These are phyloP conservation scores for Leptinotarsa tumamoca DNA, from an alignment of 2,888 invertebrate species.

Conservation along the genomic window DNA sequence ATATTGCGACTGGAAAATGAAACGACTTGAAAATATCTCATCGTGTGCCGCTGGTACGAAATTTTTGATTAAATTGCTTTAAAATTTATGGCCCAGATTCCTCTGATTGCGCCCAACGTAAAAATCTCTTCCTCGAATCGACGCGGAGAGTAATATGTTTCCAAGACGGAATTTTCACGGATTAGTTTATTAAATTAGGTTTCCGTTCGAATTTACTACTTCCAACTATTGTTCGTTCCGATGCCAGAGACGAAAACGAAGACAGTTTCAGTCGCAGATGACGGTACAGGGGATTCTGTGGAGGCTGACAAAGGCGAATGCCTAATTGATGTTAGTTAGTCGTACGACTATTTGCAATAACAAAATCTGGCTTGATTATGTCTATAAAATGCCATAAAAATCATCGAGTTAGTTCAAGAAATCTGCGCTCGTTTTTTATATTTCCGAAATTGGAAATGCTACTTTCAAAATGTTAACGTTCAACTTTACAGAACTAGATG, in stretches of 20 bases:
- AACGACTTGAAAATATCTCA: constrained; percentile 60
- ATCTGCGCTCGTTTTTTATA: too few species aligned
- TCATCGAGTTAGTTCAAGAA: too few species aligned
- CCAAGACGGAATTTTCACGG: constrained; percentile 45
- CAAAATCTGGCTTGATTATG: too few species aligned
- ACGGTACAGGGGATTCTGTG: constrained; percentile 21
- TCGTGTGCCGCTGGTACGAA: constrained; percentile 49
- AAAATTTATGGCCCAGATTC: constrained; percentile 59
- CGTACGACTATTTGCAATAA: too few species aligned
- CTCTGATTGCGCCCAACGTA: constrained; percentile 52
- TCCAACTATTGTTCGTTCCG: constrained; percentile 25
- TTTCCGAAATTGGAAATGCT: too few species aligned
- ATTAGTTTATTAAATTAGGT: constrained; percentile 48
- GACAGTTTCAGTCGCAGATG: constrained; percentile 10
- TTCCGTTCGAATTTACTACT: constrained; percentile 42
- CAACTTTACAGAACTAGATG: too few species aligned
- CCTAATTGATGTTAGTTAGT: background rate
- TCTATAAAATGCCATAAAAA: too few species aligned
- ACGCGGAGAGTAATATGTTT: constrained; percentile 40
- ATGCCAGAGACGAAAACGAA: constrained; percentile 4
- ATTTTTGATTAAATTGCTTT: constrained; percentile 63
- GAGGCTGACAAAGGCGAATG: too few species aligned
- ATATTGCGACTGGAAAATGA: constrained; percentile 59
- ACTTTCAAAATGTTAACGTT: too few species aligned
- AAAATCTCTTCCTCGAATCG: constrained; percentile 44